phyloP scores from a whole-genome alignment of 2,888 invertebrate genomes.

The Thecophora atra region DNA sequence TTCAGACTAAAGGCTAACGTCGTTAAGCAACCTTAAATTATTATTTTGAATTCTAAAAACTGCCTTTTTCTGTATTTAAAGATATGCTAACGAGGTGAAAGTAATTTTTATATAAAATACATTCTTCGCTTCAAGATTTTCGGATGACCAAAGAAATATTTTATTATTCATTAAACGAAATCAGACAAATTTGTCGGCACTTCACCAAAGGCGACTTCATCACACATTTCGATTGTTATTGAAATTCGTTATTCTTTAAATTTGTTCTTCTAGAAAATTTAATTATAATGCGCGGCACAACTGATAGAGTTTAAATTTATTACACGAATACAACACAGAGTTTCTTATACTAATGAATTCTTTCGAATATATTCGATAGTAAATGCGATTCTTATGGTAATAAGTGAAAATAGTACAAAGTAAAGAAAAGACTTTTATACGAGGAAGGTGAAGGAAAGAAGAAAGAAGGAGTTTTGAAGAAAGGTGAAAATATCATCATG shows the following conservation, averaged over 20 bases:
- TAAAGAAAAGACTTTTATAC: neutral
- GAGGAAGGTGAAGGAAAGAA: neutral
- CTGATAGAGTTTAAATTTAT: neutral
- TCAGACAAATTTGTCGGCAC: neutral
- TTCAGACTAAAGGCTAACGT: too few relatives aligned
- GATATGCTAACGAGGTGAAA: too few relatives aligned
- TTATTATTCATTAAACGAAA: too few relatives aligned
- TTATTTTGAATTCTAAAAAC: too few relatives aligned
- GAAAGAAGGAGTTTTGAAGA: neutral
- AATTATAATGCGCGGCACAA: slow-evolving; percentile 1
- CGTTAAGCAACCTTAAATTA: too few relatives aligned
- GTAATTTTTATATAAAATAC: too few relatives aligned
- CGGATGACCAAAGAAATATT: too few relatives aligned
- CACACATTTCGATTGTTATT: neutral
- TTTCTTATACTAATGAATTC: neutral
- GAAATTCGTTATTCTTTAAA: too few relatives aligned
- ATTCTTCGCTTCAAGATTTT: too few relatives aligned
- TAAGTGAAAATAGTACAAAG: neutral
- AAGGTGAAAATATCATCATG: neutral
- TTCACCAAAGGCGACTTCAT: neutral
- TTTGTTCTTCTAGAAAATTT: neutral
- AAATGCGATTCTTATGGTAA: neutral
- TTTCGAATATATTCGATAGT: neutral
- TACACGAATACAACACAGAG: neutral
- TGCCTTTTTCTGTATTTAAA: too few relatives aligned